Conservation (phyloP, 2,888 invertebrate species). For the Acanthococcus lagerstroemiae region DNA sequence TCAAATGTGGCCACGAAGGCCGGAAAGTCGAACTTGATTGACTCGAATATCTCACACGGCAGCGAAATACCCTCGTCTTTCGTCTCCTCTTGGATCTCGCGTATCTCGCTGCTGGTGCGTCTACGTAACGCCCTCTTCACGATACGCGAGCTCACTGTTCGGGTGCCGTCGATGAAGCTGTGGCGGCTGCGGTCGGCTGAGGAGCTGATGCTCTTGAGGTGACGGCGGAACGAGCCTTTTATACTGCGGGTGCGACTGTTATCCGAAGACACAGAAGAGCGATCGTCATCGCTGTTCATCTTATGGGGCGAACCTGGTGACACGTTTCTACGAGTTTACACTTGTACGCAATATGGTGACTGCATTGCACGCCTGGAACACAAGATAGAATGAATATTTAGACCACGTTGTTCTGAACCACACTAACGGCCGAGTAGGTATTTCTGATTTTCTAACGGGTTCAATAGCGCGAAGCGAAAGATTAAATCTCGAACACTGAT, state of each 20-base stretch:
- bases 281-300: conserved; percentile 22
- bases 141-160: conserved; percentile 11
- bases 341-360: no score
- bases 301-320: no score
- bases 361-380: no score
- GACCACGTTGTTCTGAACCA: no score
- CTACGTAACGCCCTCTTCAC: conserved; percentile 12
- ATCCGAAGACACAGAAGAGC: conserved; percentile 4
- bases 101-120: conserved; percentile 19
- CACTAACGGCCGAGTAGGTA: no score
- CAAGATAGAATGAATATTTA: no score
- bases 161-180: conserved; percentile 6
- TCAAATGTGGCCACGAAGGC: background rate
- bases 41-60: conserved; percentile 13
- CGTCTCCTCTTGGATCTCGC: conserved; percentile 9
- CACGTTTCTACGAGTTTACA: no score
- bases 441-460: no score
- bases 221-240: conserved; percentile 15
- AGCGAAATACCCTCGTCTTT: background rate
- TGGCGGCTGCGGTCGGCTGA: conserved; percentile 10
- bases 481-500: no score
- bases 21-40: conserved; percentile 21
- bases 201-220: conserved; percentile 20
- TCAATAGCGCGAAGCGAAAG: no score
- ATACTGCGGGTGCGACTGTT: conserved; percentile 8